Base-by-base conservation (phyloP, 2,797 vertebrate genomes). In the Danio kyathit region DNA sequence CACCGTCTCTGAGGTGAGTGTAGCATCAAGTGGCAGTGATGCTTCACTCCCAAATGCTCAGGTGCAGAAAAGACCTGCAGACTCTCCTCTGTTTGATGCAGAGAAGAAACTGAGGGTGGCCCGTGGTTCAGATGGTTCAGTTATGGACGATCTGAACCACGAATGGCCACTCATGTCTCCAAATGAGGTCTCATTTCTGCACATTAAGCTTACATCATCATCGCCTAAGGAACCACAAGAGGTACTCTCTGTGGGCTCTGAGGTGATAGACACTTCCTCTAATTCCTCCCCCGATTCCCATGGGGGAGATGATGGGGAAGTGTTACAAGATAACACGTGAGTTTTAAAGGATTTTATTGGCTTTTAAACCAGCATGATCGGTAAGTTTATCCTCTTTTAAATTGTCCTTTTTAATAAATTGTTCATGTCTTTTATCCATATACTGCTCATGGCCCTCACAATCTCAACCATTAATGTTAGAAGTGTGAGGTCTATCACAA, bases 381-480 rank as follows among this genome's bases (percentile, higher is more conserved):
- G 3, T 1, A 3, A 29, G 8, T 52, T 11, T 38, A 43, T 19
- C 17, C 6, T 1, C 19, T 43, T 51, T 73, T 66, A 64, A 61
- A n/a, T 29, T 1, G 1, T 29, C 29, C 29, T 3, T 3, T 29
- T 29, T 29, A 29, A n/a, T 29, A n/a, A 29, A 29, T 3, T 1
- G 29, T 29, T 7, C 74, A 29, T 29, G 29, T 29, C 29, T 29
- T 56, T 73, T 65, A 44, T 1, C 29, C 29, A 21, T 19, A 48
- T 46, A 43, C 40, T 82, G 59, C 70, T 79, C 38, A 83, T 82
- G 81, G 5, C 52, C 48, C 71, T 0, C 78, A 29, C 29, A 29
- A 29, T 29, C 29, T 29, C 29, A 29, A 29, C 29, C 29, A 29
- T 29, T 29, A 29, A 71, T 79, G 79, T 81, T 1, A 78, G 70